Evolutionary conservation across 2,888 invertebrate species (phyloP), one percentile per base, ranked within the genome.

Genomic region (Trissolcus japonicus): DNA sequence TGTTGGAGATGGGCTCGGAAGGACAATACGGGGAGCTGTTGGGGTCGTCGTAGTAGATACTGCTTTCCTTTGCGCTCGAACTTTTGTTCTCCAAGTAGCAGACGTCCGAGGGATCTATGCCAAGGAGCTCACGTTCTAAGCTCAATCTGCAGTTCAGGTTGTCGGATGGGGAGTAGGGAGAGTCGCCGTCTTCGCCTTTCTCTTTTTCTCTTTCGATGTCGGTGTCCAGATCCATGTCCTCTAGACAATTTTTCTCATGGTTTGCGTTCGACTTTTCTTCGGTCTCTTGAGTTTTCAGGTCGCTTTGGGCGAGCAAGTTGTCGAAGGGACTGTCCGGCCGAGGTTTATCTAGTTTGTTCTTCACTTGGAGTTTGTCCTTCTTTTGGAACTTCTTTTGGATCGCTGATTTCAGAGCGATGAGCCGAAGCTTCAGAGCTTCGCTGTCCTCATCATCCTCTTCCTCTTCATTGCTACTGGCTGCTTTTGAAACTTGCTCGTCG

Each of bases 341-440:
- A 1, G 74, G 48, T 9, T 63, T 78, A 11, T 51, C 48, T n/a
- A 65, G 66, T 4, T 56, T 76, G 7, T 65, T 53, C 6, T 77
- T 72, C 17, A n/a, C n/a, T n/a, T n/a, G n/a, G n/a, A 16, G 19
- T n/a, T 25, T 0, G 74, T 79, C 1, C 79, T 76, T 54, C 11
- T 6, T 6, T 11, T 51, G 51, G 17, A 21, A 92, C 86, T 93
- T 93, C 81, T 93, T 93, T 50, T 93, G 82, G 51, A 93, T 89
- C 6, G 94, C 92, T n/a, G 94, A 93, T 81, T 91, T 92, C n/a
- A 94, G 87, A 63, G 94, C 94, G 79, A 92, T 93, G 80, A 93
- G 87, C 80, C 94, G 89, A 56, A 94, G 87, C 80, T 93, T 91
- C 61, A 91, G 88, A 76, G 93, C 92, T 82, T 94, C 93, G 84